Evolutionary conservation across 2,888 invertebrate species (phyloP), one percentile per base, ranked within the genome.

Genomic region (Diplazon laetatorius): DNA sequence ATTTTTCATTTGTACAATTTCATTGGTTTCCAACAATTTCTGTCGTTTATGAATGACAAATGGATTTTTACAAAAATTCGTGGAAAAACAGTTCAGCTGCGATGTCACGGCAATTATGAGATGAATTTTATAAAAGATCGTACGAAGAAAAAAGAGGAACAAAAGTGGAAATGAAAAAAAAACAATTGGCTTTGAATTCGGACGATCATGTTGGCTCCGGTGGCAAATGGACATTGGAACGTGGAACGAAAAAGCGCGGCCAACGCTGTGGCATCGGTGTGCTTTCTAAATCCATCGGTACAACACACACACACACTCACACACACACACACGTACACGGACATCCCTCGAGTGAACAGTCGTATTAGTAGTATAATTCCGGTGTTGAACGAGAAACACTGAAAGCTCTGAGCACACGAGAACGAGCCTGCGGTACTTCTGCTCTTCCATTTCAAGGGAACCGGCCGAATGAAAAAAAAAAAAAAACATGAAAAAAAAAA

Each of bases 391-490:
- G 48, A 70, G 59, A 22, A 20, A 48, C 20, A 35, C 48, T 50
- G 48, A 59, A 59, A 48, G 30, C 10, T 46, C 22, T 37, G 20
- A 57, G 25, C 70, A 25, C 59, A 22, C 50, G 48, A 48, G 20
- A 70, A 37, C 69, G 2, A 30, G 46, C 5, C 39, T 16, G 48
- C 37, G 48, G 70, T 50, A 60, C 46, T 48, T 59, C 42, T 20
- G 35, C 46, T 65, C 52, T 37, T 55, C 60, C 52, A 65, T 68
- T 80, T 70, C 59, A 63, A 65, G 68, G 59, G 68, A 76, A 75
- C 59, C 72, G 52, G 55, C 63, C 30, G 69, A 73, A 60, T 68
- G 73, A 76, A 73, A 76, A 65, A 37, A 57, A 48, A 65, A 30
- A 30, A 30, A 30, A 30, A 30, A 30, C 2, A 30, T 6, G 6